These are phyloP conservation scores for Rhizoglyphus robini DNA, from an alignment of 1,140 invertebrate genomes.

Conservation along the genomic window DNA sequence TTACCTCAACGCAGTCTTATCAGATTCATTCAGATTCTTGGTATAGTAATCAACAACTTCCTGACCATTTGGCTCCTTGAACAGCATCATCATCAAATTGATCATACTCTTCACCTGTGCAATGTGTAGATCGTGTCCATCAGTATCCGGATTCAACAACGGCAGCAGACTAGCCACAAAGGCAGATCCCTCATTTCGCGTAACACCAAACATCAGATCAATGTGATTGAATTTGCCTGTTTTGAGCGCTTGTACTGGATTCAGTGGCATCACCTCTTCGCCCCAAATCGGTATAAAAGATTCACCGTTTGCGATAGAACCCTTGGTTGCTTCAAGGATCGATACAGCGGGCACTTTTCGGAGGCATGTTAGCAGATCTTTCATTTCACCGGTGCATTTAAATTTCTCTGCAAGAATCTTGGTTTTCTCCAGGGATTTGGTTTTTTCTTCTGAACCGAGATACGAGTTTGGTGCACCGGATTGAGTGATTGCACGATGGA, in stretches of 20 bases:
- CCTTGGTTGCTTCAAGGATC: neutral
- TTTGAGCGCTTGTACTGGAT: neutral
- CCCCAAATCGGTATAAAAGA: constrained; percentile 4
- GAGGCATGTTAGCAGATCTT: neutral
- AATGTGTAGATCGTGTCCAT: neutral
- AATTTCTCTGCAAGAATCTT: no score
- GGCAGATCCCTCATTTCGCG: neutral
- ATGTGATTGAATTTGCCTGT: neutral
- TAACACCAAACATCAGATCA: no score
- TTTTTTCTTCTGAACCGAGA: no score
- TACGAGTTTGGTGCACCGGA: no score
- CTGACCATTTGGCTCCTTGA: no score
- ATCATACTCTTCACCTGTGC: neutral
- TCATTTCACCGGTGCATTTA: neutral
- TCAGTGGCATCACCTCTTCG: neutral
- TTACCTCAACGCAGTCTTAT: no score
- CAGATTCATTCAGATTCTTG: no score
- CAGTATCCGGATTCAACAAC: neutral
- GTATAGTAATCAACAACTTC: no score
- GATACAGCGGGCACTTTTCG: neutral
- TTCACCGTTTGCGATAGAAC: neutral
- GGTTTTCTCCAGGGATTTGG: no score
- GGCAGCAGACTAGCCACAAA: neutral
- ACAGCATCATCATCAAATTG: constrained; percentile 8
- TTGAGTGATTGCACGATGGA: no score